These are phyloP conservation scores for Cephalopterus ornatus DNA, from an alignment of 2,113 vertebrate species.

Conservation along the genomic window DNA sequence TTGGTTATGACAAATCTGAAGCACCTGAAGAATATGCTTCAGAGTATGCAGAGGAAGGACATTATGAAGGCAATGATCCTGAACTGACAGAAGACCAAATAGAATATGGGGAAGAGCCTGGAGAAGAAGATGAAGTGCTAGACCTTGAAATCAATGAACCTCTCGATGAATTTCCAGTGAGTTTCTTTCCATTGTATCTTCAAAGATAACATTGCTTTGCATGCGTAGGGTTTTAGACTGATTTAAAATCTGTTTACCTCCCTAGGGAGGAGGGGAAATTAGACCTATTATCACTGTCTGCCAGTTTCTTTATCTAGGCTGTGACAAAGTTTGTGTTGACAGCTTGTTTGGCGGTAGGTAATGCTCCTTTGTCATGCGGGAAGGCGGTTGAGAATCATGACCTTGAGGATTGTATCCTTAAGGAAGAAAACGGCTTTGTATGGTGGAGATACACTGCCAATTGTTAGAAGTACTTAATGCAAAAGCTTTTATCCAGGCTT, in stretches of 20 bases:
- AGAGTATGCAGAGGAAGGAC: slow-evolving; percentile 76
- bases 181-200: slow-evolving; percentile 77
- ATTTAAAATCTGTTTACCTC: slow-evolving; percentile 83
- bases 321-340: slow-evolving; percentile 96
- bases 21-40: slow-evolving; percentile 74
- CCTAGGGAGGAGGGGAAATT: slow-evolving; percentile 80
- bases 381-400: slow-evolving; percentile 83
- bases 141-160: slow-evolving; percentile 96
- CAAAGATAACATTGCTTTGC: slow-evolving; percentile 78
- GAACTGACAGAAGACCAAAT: slow-evolving; percentile 82
- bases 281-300: slow-evolving; percentile 91
- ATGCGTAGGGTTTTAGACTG: slow-evolving; percentile 68
- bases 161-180: slow-evolving; percentile 96
- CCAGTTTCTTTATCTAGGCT: slow-evolving; percentile 92
- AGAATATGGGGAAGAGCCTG: slow-evolving; percentile 81
- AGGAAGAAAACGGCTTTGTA: slow-evolving; percentile 90
- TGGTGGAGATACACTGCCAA: slow-evolving; percentile 82
- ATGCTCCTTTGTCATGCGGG: slow-evolving; percentile 83
- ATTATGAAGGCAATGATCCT: slow-evolving; percentile 77
- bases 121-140: slow-evolving; percentile 88
- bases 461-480: slow-evolving; percentile 89
- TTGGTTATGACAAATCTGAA: slow-evolving; percentile 76
- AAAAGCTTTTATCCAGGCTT: slow-evolving; percentile 91
- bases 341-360: slow-evolving; percentile 90
- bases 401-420: slow-evolving; percentile 89